phyloP scores from a whole-genome alignment of 2,113 vertebrate genomes.

The Sinosuthora webbiana region DNA sequence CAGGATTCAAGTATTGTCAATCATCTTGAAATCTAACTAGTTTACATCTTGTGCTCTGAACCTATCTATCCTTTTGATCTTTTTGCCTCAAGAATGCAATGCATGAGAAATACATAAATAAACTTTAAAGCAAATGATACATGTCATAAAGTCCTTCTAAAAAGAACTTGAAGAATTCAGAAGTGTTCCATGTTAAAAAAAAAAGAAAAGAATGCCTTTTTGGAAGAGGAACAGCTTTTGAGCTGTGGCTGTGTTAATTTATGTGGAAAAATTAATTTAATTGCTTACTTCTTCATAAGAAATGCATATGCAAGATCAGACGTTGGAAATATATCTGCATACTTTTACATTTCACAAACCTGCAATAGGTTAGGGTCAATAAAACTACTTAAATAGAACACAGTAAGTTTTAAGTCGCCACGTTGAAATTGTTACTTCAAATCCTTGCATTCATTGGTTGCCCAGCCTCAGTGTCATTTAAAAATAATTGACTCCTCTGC shows the following conservation, averaged over 20 bases:
- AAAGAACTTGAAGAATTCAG: background rate
- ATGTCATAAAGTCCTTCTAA: background rate
- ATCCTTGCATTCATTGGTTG: background rate
- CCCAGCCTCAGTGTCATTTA: background rate
- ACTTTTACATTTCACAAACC: background rate
- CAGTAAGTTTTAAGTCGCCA: fast-evolving
- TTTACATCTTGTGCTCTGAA: slow-evolving; percentile 11
- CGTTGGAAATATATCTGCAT: fast-evolving
- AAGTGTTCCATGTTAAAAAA: background rate
- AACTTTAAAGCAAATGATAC: background rate
- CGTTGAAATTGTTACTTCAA: background rate
- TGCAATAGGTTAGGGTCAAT: background rate
- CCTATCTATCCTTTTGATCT: slow-evolving; percentile 36
- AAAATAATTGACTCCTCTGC: background rate
- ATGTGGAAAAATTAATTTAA: background rate
- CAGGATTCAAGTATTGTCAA: slow-evolving; percentile 22
- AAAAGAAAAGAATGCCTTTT: fast-evolving
- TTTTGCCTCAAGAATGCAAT: slow-evolving; percentile 32
- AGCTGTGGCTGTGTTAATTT: background rate
- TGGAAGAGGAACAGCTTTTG: background rate
- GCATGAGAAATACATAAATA: slow-evolving; percentile 9
- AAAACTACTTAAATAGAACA: background rate
- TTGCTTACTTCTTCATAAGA: background rate
- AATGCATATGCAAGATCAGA: background rate
- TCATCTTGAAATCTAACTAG: slow-evolving; percentile 1